Conservation (phyloP, 2,113 vertebrate species). For the Seriola aureovittata region DNA sequence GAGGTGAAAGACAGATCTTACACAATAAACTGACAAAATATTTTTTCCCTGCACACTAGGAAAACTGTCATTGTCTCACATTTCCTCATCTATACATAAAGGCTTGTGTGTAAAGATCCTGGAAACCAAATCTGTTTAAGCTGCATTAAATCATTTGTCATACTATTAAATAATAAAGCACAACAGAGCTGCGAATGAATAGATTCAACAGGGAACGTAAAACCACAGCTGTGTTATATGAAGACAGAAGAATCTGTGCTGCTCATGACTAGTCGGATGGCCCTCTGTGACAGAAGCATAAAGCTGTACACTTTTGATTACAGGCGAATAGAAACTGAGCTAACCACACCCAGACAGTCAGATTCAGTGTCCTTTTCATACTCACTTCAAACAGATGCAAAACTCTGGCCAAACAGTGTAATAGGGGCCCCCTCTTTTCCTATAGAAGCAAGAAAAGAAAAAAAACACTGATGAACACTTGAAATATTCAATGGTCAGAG, state of each 20-base stretch:
- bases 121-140: not conserved
- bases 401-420: constrained; percentile 93
- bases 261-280: constrained; percentile 10
- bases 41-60: not conserved
- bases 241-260: not conserved
- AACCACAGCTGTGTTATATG: constrained; percentile 10
- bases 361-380: constrained; percentile 11
- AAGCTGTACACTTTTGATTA: constrained; percentile 10
- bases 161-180: constrained; percentile 28
- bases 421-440: constrained; percentile 90
- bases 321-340: constrained; percentile 41
- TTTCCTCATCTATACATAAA: not conserved
- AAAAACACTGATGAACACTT: not conserved
- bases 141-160: not conserved
- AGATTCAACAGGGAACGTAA: not conserved
- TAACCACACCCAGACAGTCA: constrained; percentile 19
- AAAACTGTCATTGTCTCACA: not conserved
- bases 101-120: not conserved
- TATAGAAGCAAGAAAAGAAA: constrained; percentile 44
- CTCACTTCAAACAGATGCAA: constrained; percentile 95
- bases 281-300: not conserved
- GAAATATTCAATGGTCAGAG: not conserved
- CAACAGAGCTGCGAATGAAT: not conserved
- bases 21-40: not conserved
- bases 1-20: not conserved